These are phyloP conservation scores for Vombatus ursinus DNA, from an alignment of 2,113 vertebrate genomes.

Conservation along the genomic window DNA sequence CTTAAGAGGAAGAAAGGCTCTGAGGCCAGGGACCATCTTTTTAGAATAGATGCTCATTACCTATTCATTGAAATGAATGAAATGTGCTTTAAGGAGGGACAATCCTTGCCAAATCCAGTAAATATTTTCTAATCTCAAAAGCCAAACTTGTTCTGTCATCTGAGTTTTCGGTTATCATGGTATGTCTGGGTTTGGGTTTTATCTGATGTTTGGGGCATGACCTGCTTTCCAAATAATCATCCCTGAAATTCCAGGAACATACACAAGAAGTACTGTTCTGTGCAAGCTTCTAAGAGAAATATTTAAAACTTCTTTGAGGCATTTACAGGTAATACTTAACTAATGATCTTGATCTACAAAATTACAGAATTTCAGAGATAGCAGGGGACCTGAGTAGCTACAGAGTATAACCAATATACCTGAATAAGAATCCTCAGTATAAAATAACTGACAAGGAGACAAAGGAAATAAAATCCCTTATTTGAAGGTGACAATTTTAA, in stretches of 20 bases:
- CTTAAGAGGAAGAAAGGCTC: not conserved
- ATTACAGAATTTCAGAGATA: not conserved
- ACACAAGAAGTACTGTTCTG: not conserved
- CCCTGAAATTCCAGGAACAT: rapidly evolving
- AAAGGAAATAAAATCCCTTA: not conserved
- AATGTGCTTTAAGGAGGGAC: not conserved
- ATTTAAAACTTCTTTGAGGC: not conserved
- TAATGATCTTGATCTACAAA: not conserved
- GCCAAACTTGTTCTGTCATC: not conserved
- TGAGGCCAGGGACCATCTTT: not conserved
- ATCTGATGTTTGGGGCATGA: not conserved
- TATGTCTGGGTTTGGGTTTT: not conserved
- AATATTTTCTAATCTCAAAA: not conserved
- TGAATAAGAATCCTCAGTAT: not conserved
- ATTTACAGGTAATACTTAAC: not conserved
- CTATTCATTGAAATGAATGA: not conserved
- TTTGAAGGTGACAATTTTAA: not conserved
- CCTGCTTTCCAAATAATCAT: slow-evolving; percentile 17
- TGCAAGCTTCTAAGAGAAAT: not conserved
- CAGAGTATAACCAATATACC: not conserved
- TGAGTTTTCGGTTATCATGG: not conserved
- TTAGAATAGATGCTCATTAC: not conserved
- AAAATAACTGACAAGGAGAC: not conserved
- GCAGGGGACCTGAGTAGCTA: not conserved
- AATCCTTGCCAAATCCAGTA: not conserved